Percentiles rank a stretch among this genome's conserved stretches.
These are phyloP conservation scores for Protosalanx chinensis DNA, from an alignment of 2,797 vertebrate genomes.

Conservation along the genomic window DNA sequence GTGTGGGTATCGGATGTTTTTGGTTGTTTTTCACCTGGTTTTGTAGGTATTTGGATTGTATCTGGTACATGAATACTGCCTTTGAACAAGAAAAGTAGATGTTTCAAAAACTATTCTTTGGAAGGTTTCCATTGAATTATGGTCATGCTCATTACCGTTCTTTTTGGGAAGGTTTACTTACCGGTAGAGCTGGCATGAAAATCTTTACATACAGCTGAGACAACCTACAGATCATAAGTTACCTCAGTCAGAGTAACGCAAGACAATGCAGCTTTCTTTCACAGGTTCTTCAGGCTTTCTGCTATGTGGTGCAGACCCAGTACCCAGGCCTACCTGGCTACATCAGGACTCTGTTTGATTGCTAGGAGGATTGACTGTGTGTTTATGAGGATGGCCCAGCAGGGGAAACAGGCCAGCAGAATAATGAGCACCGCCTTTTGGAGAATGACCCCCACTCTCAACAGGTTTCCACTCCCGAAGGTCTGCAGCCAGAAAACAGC, in stretches of 20 bases:
- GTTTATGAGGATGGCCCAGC: constrained; percentile 89
- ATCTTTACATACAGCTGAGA: constrained; percentile 87
- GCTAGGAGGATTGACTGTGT: constrained; percentile 78
- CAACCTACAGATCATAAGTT: constrained; percentile 65
- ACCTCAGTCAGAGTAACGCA: not conserved
- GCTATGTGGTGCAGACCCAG: not conserved
- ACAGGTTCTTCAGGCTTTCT: not conserved
- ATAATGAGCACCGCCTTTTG: constrained; percentile 79
- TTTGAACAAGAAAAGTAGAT: constrained; percentile 23
- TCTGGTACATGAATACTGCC: constrained; percentile 67
- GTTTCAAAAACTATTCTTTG: too few species aligned
- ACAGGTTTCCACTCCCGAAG: constrained; percentile 77
- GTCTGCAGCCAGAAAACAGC: constrained; percentile 62
- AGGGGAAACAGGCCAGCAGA: constrained; percentile 83
- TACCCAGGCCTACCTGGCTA: constrained; percentile 74
- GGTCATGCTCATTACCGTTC: too few species aligned
- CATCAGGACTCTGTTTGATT: constrained; percentile 74
- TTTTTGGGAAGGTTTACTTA: constrained; percentile 67
- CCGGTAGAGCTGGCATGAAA: constrained; percentile 89
- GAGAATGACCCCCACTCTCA: constrained; percentile 80
- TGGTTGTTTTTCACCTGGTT: constrained; percentile 61
- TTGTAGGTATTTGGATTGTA: constrained; percentile 65
- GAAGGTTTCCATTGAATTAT: too few species aligned
- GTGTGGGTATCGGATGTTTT: too few species aligned
- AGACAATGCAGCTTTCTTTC: not conserved